phyloP scores from a whole-genome alignment of 30 jellyfish, hydroid and myxozoan species.

The Cassiopea xamachana region DNA sequence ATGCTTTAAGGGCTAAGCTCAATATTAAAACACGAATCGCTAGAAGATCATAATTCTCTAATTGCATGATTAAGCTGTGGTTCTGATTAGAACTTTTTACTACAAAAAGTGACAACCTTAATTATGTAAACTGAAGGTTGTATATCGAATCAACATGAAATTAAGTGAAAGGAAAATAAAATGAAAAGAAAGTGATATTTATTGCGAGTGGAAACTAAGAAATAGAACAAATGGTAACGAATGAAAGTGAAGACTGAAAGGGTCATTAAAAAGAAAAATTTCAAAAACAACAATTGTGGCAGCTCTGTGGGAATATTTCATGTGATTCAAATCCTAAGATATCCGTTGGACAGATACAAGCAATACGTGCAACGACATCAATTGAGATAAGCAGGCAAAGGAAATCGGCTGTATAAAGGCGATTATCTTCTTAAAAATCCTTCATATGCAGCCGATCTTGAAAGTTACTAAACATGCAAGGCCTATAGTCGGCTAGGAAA shows the following conservation, averaged over 20 bases:
- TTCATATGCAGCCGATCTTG: background rate
- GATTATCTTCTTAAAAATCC: background rate
- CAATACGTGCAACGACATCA: background rate
- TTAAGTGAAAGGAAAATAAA: background rate
- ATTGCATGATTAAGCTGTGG: too few species aligned
- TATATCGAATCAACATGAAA: background rate
- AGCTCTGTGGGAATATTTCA: background rate
- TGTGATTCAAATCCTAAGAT: background rate
- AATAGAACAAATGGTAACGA: too few species aligned
- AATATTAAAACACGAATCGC: too few species aligned
- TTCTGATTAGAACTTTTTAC: too few species aligned
- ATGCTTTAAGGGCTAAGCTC: too few species aligned
- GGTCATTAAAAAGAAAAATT: background rate
- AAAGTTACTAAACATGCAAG: background rate
- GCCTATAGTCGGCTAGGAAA: background rate
- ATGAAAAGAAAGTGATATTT: background rate
- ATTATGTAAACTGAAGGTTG: background rate
- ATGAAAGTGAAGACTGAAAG: too few species aligned
- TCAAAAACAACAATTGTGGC: background rate
- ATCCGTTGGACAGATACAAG: background rate
- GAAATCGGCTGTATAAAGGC: background rate
- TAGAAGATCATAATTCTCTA: too few species aligned
- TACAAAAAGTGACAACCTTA: background rate
- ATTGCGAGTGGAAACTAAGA: background rate
- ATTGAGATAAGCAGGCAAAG: background rate